Evolutionary conservation across 2,888 invertebrate genomes (phyloP), one percentile per base, ranked within the genome.

Genomic region (Parnassius orleans): DNA sequence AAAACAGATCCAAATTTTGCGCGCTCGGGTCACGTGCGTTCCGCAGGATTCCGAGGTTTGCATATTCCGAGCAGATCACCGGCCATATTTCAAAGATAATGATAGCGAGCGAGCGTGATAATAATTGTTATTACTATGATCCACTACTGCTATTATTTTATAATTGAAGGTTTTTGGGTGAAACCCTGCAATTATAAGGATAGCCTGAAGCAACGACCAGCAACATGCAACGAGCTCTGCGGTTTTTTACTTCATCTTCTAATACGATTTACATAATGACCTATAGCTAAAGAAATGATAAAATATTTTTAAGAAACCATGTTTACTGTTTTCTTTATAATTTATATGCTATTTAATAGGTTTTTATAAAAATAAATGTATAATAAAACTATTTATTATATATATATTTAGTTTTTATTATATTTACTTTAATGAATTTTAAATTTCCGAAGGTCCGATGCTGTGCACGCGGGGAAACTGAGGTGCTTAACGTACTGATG

Each of bases 101-200:
- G 84, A 90, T 84, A 84, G 82, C 82, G 71, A 76, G 79, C 82
- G 84, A 87, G 90, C 90, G 91, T 87, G 90, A 90, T 91, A 91
- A 91, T 91, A 90, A 91, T 91, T 91, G 90, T 90, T 90, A 91
- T 91, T 91, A 91, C 89, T 90, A 90, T 87, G 89, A 90, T 88
- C 87, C 89, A 84, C 89, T 90, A 90, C 90, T 90, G 87, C 87
- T 90, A 91, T 91, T 91, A 91, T 90, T 90, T 91, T 90, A 91
- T 91, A 91, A 91, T 91, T 91, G 89, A 88, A 81, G 89, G 87
- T 80, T 90, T 90, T 91, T 87, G 88, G 87, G 87, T 86, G 87
- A 89, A 90, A 91, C 88, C 90, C 89, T 79, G 80, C 90, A 91
- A 91, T 91, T 91, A 91, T 91, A 84, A 89, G 80, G 80, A 85